These are phyloP conservation scores for Sitodiplosis mosellana DNA, from an alignment of 1,140 invertebrate species.

Conservation along the genomic window DNA sequence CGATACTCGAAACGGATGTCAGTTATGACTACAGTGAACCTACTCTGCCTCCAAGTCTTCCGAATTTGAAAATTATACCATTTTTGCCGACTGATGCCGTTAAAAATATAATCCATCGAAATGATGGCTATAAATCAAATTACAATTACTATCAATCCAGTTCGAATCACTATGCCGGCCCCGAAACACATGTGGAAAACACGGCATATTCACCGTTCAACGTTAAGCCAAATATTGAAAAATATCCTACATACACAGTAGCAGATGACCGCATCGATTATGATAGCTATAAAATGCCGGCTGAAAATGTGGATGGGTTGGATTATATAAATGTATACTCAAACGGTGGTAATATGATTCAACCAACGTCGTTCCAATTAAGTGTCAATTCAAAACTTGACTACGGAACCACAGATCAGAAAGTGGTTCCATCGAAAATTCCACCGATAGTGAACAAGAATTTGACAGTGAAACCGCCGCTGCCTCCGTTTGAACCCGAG, in stretches of 20 bases:
- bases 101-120: constrained; percentile 3
- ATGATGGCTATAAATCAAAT: constrained; percentile 4
- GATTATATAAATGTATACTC: not conserved
- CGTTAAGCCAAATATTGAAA: not conserved
- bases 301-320: not conserved
- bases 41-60: constrained; percentile 45
- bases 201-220: not conserved
- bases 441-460: constrained; percentile 20
- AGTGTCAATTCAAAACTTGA: not conserved
- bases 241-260: not conserved
- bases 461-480: constrained; percentile 19
- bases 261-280: not conserved
- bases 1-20: constrained; percentile 1
- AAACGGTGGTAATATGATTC: not conserved
- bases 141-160: constrained; percentile 5
- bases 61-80: constrained; percentile 55
- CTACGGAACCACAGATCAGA: not conserved
- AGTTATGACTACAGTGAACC: constrained; percentile 35
- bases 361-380: not conserved
- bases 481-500: constrained; percentile 4
- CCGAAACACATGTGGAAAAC: not conserved
- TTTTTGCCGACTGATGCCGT: constrained; percentile 56
- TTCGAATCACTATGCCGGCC: not conserved
- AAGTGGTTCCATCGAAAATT: constrained; percentile 5
- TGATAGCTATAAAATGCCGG: not conserved